Evolutionary conservation across 2,797 vertebrate species (phyloP).

Genomic region (Selene dorsalis): DNA sequence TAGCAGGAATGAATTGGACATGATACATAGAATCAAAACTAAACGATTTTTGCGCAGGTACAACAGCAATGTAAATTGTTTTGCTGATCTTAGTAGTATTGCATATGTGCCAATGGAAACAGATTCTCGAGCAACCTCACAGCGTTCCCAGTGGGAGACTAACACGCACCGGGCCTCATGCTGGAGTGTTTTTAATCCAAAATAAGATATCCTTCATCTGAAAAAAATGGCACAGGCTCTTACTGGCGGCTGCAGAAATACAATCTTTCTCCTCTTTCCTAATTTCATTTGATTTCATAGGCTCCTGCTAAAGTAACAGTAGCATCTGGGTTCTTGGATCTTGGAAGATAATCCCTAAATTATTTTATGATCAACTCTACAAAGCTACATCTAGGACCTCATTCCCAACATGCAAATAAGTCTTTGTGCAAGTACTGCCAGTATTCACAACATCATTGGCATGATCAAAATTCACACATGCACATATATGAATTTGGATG

Average conservation of each 20-base stretch:
- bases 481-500: background rate
- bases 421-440: background rate
- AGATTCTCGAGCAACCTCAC: slow-evolving; percentile 33
- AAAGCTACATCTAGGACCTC: background rate
- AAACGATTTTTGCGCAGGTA: slow-evolving; percentile 38
- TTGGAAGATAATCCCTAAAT: slow-evolving; percentile 12
- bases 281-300: background rate
- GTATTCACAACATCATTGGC: background rate
- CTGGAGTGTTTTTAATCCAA: slow-evolving; percentile 40
- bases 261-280: background rate
- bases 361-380: background rate
- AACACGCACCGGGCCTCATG: slow-evolving; percentile 24
- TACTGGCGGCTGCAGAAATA: background rate
- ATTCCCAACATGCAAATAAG: background rate
- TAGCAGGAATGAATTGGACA: slow-evolving; percentile 57
- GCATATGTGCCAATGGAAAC: slow-evolving; percentile 13
- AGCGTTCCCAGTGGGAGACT: slow-evolving; percentile 22
- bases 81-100: slow-evolving; percentile 47
- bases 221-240: slow-evolving; percentile 20
- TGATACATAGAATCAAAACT: slow-evolving; percentile 32
- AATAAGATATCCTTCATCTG: slow-evolving; percentile 39
- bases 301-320: slow-evolving; percentile 11
- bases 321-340: background rate
- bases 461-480: background rate
- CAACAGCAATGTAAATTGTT: slow-evolving; percentile 23